Conservation (phyloP, 2,113 vertebrate genomes). For the Phoxinus phoxinus region DNA sequence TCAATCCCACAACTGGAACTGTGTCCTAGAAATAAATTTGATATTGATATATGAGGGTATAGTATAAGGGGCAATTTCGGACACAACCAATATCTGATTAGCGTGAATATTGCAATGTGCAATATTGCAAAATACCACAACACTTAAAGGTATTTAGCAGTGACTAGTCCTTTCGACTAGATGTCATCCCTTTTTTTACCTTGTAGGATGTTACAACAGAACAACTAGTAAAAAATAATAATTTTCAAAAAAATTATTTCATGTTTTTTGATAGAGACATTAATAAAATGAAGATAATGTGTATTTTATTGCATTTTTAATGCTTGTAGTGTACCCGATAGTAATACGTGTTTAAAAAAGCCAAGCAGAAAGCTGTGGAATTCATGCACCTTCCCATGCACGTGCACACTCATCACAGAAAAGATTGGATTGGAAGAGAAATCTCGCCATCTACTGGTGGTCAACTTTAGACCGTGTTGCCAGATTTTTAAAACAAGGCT, state of each 20-base stretch:
- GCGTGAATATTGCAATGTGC: too few relatives aligned
- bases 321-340: background rate
- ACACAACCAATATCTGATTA: too few relatives aligned
- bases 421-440: background rate
- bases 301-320: background rate
- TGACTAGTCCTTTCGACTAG: too few relatives aligned
- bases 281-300: too few relatives aligned
- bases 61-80: too few relatives aligned
- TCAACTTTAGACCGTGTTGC: background rate
- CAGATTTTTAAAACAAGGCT: background rate
- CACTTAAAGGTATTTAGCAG: too few relatives aligned
- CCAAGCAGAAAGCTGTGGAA: background rate
- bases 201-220: background rate
- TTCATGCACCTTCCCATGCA: too few relatives aligned
- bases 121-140: too few relatives aligned
- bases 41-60: too few relatives aligned
- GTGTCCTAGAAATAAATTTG: too few relatives aligned
- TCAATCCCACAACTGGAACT: too few relatives aligned
- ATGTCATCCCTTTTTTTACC: too few relatives aligned
- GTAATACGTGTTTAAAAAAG: background rate
- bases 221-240: background rate
- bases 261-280: background rate
- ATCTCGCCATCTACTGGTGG: conserved; percentile 36
- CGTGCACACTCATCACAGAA: background rate
- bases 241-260: background rate